Percentiles rank a stretch among this genome's conserved stretches.
Evolutionary conservation across 2,113 vertebrate genomes (phyloP).

Genomic region (Astur gentilis): DNA sequence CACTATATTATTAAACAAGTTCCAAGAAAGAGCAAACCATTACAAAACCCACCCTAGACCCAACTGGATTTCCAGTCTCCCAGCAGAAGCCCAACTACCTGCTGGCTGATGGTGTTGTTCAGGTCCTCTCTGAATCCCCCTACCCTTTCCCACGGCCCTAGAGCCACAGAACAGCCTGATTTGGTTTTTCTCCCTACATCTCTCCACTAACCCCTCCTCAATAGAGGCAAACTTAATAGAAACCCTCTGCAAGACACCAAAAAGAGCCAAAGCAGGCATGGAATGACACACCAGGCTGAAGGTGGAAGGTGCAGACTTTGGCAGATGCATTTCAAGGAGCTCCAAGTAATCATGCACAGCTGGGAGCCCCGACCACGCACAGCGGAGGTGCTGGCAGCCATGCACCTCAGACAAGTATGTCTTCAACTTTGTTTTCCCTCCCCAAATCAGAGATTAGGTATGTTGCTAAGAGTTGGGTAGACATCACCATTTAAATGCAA

Average conservation of each 20-base stretch:
- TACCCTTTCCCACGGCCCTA: not conserved
- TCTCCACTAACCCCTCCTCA: not conserved
- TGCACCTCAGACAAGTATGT: rapidly evolving
- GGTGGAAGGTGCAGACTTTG: not conserved
- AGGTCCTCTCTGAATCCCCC: not conserved
- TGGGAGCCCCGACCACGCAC: not conserved
- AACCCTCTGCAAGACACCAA: not conserved
- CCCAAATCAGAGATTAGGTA: not conserved
- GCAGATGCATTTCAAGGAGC: not conserved
- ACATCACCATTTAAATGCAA: not conserved
- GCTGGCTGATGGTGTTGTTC: not conserved
- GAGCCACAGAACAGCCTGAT: not conserved
- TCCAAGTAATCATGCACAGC: not conserved
- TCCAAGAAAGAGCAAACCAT: not conserved
- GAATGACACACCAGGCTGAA: not conserved
- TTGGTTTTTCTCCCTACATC: not conserved
- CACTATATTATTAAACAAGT: not conserved
- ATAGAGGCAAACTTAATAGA: not conserved
- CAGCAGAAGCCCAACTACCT: not conserved
- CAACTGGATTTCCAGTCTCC: not conserved
- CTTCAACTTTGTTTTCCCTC: not conserved
- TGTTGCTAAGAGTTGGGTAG: not conserved
- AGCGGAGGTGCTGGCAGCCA: not conserved
- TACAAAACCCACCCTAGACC: not conserved
- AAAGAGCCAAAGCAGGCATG: not conserved